Evolutionary conservation across 2,888 invertebrate genomes (phyloP).

Genomic region (Agriopis marginaria): DNA sequence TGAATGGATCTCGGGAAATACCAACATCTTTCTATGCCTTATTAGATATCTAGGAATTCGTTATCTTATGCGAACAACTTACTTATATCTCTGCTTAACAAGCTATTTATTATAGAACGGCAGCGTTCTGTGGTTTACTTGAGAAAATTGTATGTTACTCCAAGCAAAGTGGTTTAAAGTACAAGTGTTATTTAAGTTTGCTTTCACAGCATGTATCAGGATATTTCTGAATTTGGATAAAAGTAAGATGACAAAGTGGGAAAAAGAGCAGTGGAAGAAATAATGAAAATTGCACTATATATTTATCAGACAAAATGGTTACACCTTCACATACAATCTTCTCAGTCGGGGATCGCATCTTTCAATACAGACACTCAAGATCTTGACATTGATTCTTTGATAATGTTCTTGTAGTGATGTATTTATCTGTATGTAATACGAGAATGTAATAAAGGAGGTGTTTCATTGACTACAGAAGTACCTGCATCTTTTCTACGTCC

Average conservation of each 20-base stretch:
- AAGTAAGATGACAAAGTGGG: too few relatives aligned
- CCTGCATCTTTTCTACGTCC: neutral
- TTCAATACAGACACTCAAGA: slow-evolving; percentile 12
- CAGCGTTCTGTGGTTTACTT: too few relatives aligned
- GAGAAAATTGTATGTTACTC: too few relatives aligned
- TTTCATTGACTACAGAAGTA: slow-evolving; percentile 7
- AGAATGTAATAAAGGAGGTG: slow-evolving; percentile 7
- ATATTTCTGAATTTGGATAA: too few relatives aligned
- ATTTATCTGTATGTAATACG: slow-evolving; percentile 2
- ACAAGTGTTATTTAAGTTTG: too few relatives aligned
- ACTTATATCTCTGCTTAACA: neutral
- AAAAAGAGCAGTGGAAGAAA: too few relatives aligned
- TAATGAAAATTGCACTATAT: too few relatives aligned
- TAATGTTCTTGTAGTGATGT: slow-evolving; percentile 27
- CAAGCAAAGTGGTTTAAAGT: too few relatives aligned
- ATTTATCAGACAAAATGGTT: too few relatives aligned
- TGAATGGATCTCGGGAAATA: neutral
- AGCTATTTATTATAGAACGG: too few relatives aligned
- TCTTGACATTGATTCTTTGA: slow-evolving; percentile 31
- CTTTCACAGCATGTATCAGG: too few relatives aligned
- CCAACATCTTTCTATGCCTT: neutral
- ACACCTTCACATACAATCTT: neutral
- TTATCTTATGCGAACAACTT: neutral
- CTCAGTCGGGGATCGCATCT: neutral
- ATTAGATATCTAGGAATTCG: neutral